phyloP scores from a whole-genome alignment of 2,888 invertebrate species.

The Drosophila nigricruria region DNA sequence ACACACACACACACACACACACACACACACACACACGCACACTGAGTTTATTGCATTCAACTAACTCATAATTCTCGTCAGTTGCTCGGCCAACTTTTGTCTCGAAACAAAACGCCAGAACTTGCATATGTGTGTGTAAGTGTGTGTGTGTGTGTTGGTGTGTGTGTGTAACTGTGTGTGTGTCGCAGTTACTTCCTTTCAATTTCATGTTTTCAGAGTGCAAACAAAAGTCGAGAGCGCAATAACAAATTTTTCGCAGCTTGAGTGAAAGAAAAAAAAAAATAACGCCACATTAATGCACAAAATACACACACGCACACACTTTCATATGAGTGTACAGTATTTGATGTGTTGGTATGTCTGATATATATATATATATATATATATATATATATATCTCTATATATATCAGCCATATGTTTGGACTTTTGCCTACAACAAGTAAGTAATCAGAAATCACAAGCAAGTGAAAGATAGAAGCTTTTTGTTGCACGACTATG shows the following conservation, averaged over 20 bases:
- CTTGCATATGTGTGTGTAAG: slow-evolving; percentile 10
- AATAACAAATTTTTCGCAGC: slow-evolving; percentile 68
- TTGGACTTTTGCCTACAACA: slow-evolving; percentile 31
- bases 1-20: neutral
- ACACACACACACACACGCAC: slow-evolving; percentile 14
- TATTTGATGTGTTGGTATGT: neutral
- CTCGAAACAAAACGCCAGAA: slow-evolving; percentile 57
- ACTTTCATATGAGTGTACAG: neutral
- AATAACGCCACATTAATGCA: slow-evolving; percentile 41
- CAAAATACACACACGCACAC: slow-evolving; percentile 11
- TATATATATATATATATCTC: neutral
- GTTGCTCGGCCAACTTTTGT: slow-evolving; percentile 59
- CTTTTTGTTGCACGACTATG: neutral
- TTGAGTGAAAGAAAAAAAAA: slow-evolving; percentile 35
- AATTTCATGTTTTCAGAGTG: slow-evolving; percentile 66
- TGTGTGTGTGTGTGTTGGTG: slow-evolving; percentile 24
- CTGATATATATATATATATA: neutral
- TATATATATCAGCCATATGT: slow-evolving; percentile 8
- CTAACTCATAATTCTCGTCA: slow-evolving; percentile 67
- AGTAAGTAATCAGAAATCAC: slow-evolving; percentile 24
- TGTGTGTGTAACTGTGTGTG: slow-evolving; percentile 24
- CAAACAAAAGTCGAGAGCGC: slow-evolving; percentile 68
- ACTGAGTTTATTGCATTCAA: slow-evolving; percentile 67
- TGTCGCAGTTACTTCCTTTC: slow-evolving; percentile 65
- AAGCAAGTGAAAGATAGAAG: neutral